A percentile compares a stretch with the other conserved stretches of the same genome.
phyloP scores from a whole-genome alignment of 2,113 vertebrate genomes.

The Centropristis striata region DNA sequence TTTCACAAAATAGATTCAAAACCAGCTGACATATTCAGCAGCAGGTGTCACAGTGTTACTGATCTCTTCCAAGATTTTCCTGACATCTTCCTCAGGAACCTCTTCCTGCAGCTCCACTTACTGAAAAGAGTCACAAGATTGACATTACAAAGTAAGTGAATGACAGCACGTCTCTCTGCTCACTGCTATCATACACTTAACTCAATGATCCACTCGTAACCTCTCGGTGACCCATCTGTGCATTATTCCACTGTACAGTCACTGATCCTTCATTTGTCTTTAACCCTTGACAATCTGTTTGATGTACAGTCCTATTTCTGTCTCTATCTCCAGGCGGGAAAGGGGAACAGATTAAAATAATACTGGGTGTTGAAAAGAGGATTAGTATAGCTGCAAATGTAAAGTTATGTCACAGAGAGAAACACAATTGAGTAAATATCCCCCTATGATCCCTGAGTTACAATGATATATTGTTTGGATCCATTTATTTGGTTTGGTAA shows the following conservation, averaged over 20 bases:
- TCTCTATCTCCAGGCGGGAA: background rate
- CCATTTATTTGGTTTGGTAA: background rate
- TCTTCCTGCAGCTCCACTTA: background rate
- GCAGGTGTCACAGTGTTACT: background rate
- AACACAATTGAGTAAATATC: background rate
- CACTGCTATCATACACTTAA: background rate
- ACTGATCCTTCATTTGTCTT: slow-evolving; percentile 5
- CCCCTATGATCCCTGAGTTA: background rate
- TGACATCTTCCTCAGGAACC: background rate
- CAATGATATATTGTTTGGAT: background rate
- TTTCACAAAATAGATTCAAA: background rate
- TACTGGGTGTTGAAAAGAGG: background rate
- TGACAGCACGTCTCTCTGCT: background rate
- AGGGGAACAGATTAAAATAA: slow-evolving; percentile 17
- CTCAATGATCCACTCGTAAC: slow-evolving; percentile 29
- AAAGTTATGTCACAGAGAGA: background rate
- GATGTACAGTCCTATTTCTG: slow-evolving; percentile 9
- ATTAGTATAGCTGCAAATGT: background rate
- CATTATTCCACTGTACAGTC: background rate
- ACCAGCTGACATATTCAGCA: background rate
- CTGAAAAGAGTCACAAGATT: background rate
- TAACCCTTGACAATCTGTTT: slow-evolving; percentile 13
- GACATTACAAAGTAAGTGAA: background rate
- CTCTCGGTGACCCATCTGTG: slow-evolving; percentile 17
- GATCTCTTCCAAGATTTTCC: background rate